Conservation (phyloP, 2,888 invertebrate species). For the Scelioninae gen. 1 region DNA sequence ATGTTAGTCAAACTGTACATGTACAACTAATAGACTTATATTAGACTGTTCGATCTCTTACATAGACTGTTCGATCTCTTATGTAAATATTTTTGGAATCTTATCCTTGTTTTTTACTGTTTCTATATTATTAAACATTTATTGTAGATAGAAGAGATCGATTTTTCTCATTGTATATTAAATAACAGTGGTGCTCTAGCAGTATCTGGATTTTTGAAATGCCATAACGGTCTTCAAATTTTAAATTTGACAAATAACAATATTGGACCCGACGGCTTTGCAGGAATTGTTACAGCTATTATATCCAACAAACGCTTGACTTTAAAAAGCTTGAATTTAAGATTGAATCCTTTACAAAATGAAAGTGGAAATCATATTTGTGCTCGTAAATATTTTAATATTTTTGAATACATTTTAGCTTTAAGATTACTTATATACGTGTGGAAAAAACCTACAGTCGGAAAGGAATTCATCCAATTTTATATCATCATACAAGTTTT, state of each 20-base stretch:
- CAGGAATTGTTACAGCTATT: conserved; percentile 86
- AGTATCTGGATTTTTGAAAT: conserved; percentile 84
- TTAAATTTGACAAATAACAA: conserved; percentile 86
- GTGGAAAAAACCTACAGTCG: too few relatives aligned
- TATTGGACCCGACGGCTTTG: conserved; percentile 86
- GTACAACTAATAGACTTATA: too few relatives aligned
- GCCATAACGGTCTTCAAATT: conserved; percentile 82
- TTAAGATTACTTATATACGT: too few relatives aligned
- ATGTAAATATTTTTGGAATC: background rate
- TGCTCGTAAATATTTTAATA: conserved; percentile 74
- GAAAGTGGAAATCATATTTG: conserved; percentile 84
- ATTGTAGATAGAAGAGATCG: conserved; percentile 86
- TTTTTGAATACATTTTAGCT: too few relatives aligned
- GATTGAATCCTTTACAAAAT: conserved; percentile 87
- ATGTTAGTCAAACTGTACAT: too few relatives aligned
- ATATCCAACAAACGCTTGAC: conserved; percentile 84
- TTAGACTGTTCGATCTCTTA: too few relatives aligned
- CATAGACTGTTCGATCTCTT: too few relatives aligned
- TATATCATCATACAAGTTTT: too few relatives aligned
- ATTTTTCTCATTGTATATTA: conserved; percentile 88
- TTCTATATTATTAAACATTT: background rate
- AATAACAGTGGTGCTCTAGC: conserved; percentile 88
- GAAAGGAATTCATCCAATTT: too few relatives aligned
- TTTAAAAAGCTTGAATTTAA: conserved; percentile 85
- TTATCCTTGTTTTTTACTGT: too few relatives aligned